Percentiles rank a stretch among this genome's conserved stretches.
Evolutionary conservation across 92 coral and sea anemone genomes (phyloP).

Genomic region (Paragorgia papillata): DNA sequence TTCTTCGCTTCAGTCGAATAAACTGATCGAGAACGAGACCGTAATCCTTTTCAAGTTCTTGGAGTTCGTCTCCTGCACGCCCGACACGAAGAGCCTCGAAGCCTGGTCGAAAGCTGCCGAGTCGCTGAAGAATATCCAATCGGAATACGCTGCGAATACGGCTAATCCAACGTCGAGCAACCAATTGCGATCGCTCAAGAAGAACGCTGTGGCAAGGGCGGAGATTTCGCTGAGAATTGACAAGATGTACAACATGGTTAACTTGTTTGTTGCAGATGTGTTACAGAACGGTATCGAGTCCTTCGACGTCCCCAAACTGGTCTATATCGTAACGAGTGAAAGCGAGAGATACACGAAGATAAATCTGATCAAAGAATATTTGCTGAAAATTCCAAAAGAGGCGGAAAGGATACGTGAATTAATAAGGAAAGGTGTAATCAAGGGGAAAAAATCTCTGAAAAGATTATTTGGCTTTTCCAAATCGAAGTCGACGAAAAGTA

Average conservation of each 20-base stretch:
- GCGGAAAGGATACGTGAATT: conserved; percentile 55
- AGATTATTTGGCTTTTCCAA: conserved; percentile 59
- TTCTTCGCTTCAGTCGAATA: conserved; percentile 57
- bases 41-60: conserved; percentile 63
- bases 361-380: conserved; percentile 51
- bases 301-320: conserved; percentile 60
- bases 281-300: conserved; percentile 61
- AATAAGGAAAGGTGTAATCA: conserved; percentile 48
- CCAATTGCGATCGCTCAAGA: conserved; percentile 43
- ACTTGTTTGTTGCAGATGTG: conserved; percentile 53
- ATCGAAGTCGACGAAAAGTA: conserved; percentile 53
- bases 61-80: conserved; percentile 58
- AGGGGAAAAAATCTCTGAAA: conserved; percentile 48
- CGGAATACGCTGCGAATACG: conserved; percentile 42
- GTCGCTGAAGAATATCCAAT: conserved; percentile 54
- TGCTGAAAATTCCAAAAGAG: conserved; percentile 50
- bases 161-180: conserved; percentile 19
- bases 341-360: conserved; percentile 61
- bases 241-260: conserved; percentile 62
- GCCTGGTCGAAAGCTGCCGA: conserved; percentile 71
- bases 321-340: conserved; percentile 61
- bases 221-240: conserved; percentile 53
- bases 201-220: conserved; percentile 37
- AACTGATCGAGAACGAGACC: conserved; percentile 48
- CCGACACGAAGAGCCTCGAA: conserved; percentile 60